Evolutionary conservation across 2,113 vertebrate genomes (phyloP).

Genomic region (Aldabrachelys gigantea): DNA sequence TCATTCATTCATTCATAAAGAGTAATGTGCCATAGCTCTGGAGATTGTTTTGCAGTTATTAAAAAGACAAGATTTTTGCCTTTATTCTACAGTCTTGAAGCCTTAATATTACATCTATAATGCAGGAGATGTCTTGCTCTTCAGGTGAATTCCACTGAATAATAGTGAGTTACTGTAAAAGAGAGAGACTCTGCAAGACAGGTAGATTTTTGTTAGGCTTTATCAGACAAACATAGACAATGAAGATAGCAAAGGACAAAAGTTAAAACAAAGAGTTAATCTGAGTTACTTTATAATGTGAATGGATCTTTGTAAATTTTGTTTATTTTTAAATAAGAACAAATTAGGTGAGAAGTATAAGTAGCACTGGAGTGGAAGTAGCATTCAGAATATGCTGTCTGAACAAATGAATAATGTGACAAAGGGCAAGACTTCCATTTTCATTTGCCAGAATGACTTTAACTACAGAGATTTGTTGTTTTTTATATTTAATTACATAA

Average conservation of each 20-base stretch:
- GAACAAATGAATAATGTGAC: not conserved
- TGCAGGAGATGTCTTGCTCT: not conserved
- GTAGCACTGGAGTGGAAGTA: not conserved
- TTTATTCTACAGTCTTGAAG: not conserved
- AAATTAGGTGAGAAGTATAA: not conserved
- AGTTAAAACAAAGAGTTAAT: not conserved
- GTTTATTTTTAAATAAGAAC: not conserved
- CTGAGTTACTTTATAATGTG: not conserved
- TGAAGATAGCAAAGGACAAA: not conserved
- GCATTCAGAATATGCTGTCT: not conserved
- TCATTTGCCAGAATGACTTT: rapidly evolving
- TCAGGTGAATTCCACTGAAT: not conserved
- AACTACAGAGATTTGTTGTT: not conserved
- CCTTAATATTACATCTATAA: not conserved
- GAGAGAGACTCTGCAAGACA: not conserved
- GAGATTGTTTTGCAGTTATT: not conserved
- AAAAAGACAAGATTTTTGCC: not conserved
- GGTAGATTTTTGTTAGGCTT: not conserved
- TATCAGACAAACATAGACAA: not conserved
- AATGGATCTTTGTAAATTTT: not conserved
- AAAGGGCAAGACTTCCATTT: not conserved
- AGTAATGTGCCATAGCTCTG: not conserved
- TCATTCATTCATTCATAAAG: not conserved
- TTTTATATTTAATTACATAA: not conserved
- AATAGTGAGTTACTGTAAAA: not conserved